These are phyloP conservation scores for Xestia rhomboidea DNA, from an alignment of 2,888 invertebrate species.

Conservation along the genomic window DNA sequence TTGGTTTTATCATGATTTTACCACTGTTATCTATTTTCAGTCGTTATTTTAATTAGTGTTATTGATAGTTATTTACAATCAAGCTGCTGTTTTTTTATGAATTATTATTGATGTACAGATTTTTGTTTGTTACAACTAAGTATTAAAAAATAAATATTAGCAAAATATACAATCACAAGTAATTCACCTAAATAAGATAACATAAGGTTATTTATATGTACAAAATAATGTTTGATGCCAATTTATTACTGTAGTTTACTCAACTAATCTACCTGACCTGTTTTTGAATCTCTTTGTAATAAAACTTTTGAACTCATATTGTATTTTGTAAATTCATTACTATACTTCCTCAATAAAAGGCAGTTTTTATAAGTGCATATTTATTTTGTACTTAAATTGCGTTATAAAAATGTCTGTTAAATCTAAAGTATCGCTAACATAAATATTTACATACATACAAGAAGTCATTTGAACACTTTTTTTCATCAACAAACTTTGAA, in stretches of 20 bases:
- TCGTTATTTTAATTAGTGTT: slow-evolving; percentile 4
- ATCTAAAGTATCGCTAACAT: slow-evolving; percentile 45
- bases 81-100: slow-evolving; percentile 10
- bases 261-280: slow-evolving; percentile 72
- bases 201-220: slow-evolving; percentile 48
- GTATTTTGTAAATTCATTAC: slow-evolving; percentile 54
- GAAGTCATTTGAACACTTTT: slow-evolving; percentile 41
- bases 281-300: slow-evolving; percentile 73
- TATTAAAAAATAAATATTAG: slow-evolving; percentile 19
- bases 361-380: slow-evolving; percentile 60
- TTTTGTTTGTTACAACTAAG: slow-evolving; percentile 5
- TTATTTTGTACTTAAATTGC: slow-evolving; percentile 74
- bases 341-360: slow-evolving; percentile 47
- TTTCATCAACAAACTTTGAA: slow-evolving; percentile 24
- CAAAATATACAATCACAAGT: slow-evolving; percentile 20
- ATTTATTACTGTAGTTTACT: slow-evolving; percentile 64
- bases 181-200: slow-evolving; percentile 35
- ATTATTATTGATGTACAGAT: slow-evolving; percentile 20
- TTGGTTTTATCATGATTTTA: slow-evolving; percentile 21
- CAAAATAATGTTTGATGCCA: slow-evolving; percentile 74
- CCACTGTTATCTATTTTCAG: slow-evolving; percentile 22
- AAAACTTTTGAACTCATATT: slow-evolving; percentile 63
- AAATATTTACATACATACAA: slow-evolving; percentile 71
- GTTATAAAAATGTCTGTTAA: slow-evolving; percentile 67
- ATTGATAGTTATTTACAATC: slow-evolving; percentile 4